Base-by-base conservation (phyloP, 2,797 vertebrate species). In the Anguilla anguilla region DNA sequence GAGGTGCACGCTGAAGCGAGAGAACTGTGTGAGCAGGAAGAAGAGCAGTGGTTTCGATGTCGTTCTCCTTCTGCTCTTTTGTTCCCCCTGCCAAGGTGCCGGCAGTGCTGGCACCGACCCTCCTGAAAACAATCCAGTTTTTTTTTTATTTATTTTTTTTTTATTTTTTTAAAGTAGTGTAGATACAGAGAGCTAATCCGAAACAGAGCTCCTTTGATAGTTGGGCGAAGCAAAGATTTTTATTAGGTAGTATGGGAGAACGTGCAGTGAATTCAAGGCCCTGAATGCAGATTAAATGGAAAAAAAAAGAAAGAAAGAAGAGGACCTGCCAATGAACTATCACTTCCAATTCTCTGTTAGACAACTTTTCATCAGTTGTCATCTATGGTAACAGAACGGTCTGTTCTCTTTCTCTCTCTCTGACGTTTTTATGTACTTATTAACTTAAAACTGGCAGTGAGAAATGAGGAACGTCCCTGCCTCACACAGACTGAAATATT, bases 71-170 rank as follows among this genome's bases (percentile, higher is more conserved):
- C n/a, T 25, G 84, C 11, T 85, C 53, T 59, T 84, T 84, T 84
- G 83, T 85, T 85, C 35, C 31, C 35, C 0, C 35, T 46, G 57
- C 59, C 31, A 85, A 53, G 84, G 28, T 61, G 9, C 31, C 9
- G 84, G 17, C 31, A 31, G 6, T 43, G 11, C 61, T 61, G 84
- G 28, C 57, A 85, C n/a, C 15, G 25, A 11, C 83, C 53, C 17
- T 85, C 57, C 31, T 61, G 59, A 85, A 85, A 85, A 61, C 84
- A 85, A 85, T 31, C 84, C 55, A 85, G 84, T 17, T 43, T 85
- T 61, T 81, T 31, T 72, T 43, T 77, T 39, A 11, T 72, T 59
- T 59, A 11, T 11, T 67, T n/a, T n/a, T n/a, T 69, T 77, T 77
- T 39, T 72, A 72, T 72, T 77, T 77, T 43, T 77, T 49, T n/a